phyloP scores from a whole-genome alignment of 2,797 vertebrate species.

The Corythornis leucogaster region DNA sequence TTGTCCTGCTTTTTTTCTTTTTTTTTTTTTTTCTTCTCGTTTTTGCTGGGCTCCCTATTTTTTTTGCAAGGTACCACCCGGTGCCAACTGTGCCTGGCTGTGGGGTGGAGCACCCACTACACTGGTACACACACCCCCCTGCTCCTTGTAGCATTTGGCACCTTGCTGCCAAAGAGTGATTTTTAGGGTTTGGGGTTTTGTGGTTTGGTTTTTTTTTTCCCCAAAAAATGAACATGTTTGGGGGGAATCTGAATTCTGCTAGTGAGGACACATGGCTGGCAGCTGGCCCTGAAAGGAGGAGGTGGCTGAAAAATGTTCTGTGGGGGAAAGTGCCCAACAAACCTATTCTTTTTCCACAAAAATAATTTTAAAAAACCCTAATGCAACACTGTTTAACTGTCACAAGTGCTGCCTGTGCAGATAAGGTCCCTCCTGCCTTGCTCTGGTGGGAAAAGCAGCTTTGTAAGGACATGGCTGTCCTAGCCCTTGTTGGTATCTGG shows the following conservation, averaged over 20 bases:
- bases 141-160: not conserved
- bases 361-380: not conserved
- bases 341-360: not conserved
- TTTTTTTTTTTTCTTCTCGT: not conserved
- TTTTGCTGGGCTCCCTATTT: slow-evolving; percentile 19
- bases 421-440: not conserved
- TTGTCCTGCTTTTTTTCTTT: not conserved
- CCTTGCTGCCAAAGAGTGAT: not conserved
- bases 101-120: not conserved
- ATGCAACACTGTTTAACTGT: not conserved
- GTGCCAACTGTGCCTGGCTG: slow-evolving; percentile 61
- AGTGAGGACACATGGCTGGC: not conserved
- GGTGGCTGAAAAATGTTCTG: slow-evolving; percentile 60
- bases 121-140: not conserved
- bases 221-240: not conserved
- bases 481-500: fast-evolving
- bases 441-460: not conserved
- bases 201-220: not conserved
- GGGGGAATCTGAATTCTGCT: not conserved
- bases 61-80: slow-evolving; percentile 65
- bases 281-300: not conserved
- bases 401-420: not conserved
- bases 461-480: not conserved
- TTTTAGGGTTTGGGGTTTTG: not conserved
- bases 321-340: slow-evolving; percentile 5